A percentile compares a stretch with the other conserved stretches of the same genome.
phyloP scores from a whole-genome alignment of 2,113 vertebrate genomes.

The Tor tambroides region DNA sequence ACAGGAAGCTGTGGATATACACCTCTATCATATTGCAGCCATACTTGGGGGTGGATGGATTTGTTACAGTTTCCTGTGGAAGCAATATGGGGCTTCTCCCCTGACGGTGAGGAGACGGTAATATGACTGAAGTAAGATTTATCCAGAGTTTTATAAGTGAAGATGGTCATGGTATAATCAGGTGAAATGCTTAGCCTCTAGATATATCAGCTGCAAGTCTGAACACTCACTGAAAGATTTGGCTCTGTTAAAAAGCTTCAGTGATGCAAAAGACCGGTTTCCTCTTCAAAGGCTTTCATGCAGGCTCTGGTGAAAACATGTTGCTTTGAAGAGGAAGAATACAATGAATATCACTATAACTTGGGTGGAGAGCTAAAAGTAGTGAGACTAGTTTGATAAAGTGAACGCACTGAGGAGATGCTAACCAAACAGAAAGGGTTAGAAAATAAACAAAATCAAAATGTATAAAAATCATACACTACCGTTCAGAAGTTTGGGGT shows the following conservation, averaged over 20 bases:
- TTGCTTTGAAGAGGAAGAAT: background rate
- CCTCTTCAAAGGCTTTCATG: conserved; percentile 3
- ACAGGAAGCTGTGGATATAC: conserved; percentile 65
- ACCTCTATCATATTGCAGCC: conserved; percentile 57
- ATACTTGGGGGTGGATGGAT: conserved; percentile 42
- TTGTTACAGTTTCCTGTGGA: conserved; percentile 43
- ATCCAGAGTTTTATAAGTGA: conserved; percentile 14
- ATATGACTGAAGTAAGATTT: conserved; percentile 12
- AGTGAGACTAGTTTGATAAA: background rate
- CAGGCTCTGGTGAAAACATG: conserved; percentile 4
- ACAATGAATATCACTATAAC: background rate
- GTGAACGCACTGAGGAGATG: background rate
- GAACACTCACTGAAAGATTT: conserved; percentile 13
- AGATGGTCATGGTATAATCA: conserved; percentile 24
- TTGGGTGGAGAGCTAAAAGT: background rate
- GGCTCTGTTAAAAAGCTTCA: background rate
- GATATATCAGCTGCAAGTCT: conserved; percentile 15
- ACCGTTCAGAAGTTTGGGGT: background rate
- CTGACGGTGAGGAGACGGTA: background rate
- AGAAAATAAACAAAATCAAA: background rate
- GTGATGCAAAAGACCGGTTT: conserved; percentile 1
- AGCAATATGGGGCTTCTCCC: background rate
- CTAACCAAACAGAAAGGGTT: background rate
- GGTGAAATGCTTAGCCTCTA: background rate
- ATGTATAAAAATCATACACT: background rate